Evolutionary conservation across 2,113 vertebrate species (phyloP).

Genomic region (Chelonoidis abingdonii): DNA sequence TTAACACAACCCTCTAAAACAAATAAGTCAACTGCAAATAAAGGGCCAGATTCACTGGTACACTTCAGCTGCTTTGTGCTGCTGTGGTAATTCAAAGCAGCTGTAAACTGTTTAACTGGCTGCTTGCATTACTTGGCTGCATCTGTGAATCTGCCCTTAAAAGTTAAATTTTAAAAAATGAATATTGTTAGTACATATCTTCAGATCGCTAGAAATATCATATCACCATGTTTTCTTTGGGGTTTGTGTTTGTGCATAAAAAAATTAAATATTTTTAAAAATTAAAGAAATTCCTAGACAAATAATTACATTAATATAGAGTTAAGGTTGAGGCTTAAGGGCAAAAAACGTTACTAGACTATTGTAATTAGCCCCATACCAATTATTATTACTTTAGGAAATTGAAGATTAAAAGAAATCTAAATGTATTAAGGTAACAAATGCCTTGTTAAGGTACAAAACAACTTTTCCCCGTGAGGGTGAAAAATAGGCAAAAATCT

Average conservation of each 20-base stretch:
- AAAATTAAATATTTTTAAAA: background rate
- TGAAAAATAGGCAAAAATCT: background rate
- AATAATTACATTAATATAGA: background rate
- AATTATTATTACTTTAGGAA: background rate
- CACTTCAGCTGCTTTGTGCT: background rate
- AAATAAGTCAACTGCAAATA: background rate
- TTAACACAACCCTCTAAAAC: background rate
- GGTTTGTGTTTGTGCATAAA: background rate
- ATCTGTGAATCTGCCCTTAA: background rate
- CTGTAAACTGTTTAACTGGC: background rate
- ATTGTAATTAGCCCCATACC: background rate
- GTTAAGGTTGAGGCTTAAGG: background rate
- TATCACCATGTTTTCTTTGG: background rate
- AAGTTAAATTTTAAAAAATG: background rate
- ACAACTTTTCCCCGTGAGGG: background rate
- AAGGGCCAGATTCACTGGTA: background rate
- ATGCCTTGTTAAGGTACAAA: background rate
- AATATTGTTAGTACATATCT: background rate
- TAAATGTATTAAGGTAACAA: background rate
- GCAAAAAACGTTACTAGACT: background rate
- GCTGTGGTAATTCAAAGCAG: background rate
- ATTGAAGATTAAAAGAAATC: background rate
- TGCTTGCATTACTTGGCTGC: background rate
- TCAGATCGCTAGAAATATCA: background rate
- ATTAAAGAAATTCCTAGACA: accelerated